Evolutionary conservation across 2,113 vertebrate species (phyloP), one percentile per base, ranked within the genome.

Genomic region (Fregata magnificens): DNA sequence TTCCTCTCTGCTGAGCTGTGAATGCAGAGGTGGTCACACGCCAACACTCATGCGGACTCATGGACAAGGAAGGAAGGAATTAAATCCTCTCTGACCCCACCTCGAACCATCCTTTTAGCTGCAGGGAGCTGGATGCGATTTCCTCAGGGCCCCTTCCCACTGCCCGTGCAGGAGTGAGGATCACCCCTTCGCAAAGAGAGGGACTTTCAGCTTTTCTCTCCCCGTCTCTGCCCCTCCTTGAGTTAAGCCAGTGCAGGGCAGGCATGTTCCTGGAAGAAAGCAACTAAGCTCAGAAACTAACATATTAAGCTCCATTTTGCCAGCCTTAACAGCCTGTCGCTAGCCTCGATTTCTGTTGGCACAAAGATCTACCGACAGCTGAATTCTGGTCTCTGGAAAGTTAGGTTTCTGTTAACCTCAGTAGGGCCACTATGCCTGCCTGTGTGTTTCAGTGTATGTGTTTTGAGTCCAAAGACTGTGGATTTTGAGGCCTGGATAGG

Each of bases 21-120:
- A 65, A 29, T 1, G 1, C 18, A 63, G 73, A 40, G 56, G 21
- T 34, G n/a, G n/a, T 76, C 1, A 0, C 56, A 42, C 2, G 0
- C 44, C 38, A 40, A 31, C 22, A 18, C n/a, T 7, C 21, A 2
- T 29, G 55, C 2, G 5, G 32, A 32, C 17, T 45, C 13, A 7
- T 0, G 2, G n/a, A 16, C n/a, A 26, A 76, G 28, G 42, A 47
- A 76, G 28, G 42, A 47, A 49, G 36, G 52, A 77, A 66, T 71
- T 66, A 34, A 70, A 0, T 52, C 29, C 29, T 31, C 42, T 67
- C 42, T 13, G 6, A 65, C 50, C 24, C 32, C 44, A 40, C 32
- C 58, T 29, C 9, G 38, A 13, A 38, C 40, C n/a, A 40, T 40
- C 58, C 38, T 67, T 78, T 32, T 13, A 47, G 77, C 42, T 71